These are phyloP conservation scores for Cercopithecus mona DNA, from an alignment of 2,113 vertebrate species.

Conservation along the genomic window DNA sequence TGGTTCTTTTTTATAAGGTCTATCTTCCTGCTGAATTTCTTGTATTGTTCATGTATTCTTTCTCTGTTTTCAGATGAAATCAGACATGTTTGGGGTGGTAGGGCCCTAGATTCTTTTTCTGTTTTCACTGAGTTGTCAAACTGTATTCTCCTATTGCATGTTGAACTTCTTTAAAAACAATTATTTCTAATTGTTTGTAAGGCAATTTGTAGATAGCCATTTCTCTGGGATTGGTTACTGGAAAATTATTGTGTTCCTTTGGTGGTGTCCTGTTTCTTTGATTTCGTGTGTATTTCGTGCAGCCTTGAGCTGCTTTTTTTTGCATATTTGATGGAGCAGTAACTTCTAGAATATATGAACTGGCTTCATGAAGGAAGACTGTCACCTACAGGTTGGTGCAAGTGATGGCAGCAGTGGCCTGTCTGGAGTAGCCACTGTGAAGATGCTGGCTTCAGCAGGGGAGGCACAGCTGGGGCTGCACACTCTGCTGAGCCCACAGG, in stretches of 20 bases:
- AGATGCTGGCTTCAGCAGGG: too few species aligned
- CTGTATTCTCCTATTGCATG: not conserved
- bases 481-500: too few species aligned
- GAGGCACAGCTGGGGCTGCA: too few species aligned
- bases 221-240: not conserved
- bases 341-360: not conserved
- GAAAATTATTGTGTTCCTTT: not conserved
- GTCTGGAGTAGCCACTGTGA: too few species aligned
- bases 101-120: not conserved
- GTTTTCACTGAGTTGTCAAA: not conserved
- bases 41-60: not conserved
- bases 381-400: not conserved
- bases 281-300: not conserved
- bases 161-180: not conserved
- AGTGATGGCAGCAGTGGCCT: too few species aligned
- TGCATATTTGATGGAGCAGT: not conserved
- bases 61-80: not conserved
- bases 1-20: not conserved
- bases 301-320: not conserved
- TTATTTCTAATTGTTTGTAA: not conserved
- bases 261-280: not conserved
- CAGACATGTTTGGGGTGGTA: too few species aligned
- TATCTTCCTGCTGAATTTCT: not conserved
- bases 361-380: not conserved
- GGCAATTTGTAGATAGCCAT: not conserved